phyloP scores from a whole-genome alignment of 2,888 invertebrate species.

The Dione vanillae region DNA sequence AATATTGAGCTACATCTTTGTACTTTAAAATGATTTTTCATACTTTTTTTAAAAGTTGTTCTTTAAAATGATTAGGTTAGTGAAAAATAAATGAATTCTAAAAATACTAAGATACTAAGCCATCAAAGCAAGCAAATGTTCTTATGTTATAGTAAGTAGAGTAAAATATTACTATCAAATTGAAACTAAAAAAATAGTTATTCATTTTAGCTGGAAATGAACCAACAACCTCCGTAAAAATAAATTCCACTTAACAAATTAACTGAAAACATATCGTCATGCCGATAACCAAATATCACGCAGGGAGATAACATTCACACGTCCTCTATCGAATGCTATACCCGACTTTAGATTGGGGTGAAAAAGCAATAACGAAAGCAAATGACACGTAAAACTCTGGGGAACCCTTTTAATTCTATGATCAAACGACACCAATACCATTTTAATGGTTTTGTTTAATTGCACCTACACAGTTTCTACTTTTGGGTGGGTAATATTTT shows the following conservation, averaged over 20 bases:
- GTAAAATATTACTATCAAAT: too few species aligned
- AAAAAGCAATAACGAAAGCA: constrained; percentile 35
- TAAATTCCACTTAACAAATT: not conserved
- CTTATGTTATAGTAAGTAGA: too few species aligned
- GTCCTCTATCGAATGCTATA: constrained; percentile 20
- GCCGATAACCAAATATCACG: not conserved
- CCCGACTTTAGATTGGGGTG: constrained; percentile 26
- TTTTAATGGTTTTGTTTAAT: constrained; percentile 45
- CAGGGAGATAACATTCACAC: constrained; percentile 9
- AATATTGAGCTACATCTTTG: not conserved
- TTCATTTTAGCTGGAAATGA: not conserved
- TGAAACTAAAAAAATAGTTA: not conserved
- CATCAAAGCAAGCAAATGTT: too few species aligned
- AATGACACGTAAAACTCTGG: constrained; percentile 38
- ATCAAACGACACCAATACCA: constrained; percentile 33
- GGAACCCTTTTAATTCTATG: constrained; percentile 41
- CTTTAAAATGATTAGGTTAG: not conserved
- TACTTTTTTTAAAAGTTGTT: not conserved
- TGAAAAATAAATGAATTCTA: too few species aligned
- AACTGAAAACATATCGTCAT: not conserved
- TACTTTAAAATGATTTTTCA: not conserved
- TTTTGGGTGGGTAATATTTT: not conserved
- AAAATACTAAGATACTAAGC: too few species aligned
- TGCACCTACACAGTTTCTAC: constrained; percentile 19
- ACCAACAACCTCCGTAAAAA: not conserved